Base-by-base conservation (phyloP, 2,888 invertebrate genomes). In the Quadriops clusia region DNA sequence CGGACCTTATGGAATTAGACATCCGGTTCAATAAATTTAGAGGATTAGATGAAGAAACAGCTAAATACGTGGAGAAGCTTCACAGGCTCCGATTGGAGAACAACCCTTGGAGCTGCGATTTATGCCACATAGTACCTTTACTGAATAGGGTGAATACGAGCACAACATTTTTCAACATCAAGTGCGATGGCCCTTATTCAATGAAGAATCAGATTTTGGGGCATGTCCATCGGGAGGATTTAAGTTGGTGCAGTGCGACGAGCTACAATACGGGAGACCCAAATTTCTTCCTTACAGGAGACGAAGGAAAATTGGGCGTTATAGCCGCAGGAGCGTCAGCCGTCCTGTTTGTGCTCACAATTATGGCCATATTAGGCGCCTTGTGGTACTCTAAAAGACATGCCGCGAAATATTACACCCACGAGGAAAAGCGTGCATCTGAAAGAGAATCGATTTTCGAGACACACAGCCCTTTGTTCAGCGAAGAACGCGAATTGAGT, bases 341-440 rank as follows among this genome's bases (percentile, higher is more conserved):
- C 8, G 65, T 71, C 1, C 65, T 70, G 8, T 48, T 69, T 16
- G 51, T 68, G 17, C 47, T 70, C n/a, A 60, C 65, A 1, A 54
- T 57, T 3, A 33, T 57, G 3, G 56, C 61, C 2, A 55, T 67
- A 6, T 49, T 67, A 9, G 59, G 66, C 1, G 71, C 71, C 1
- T 54, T 78, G 26, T 70, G 72, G 42, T 80, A 78, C 50, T 73
- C 78, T 36, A 68, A 75, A 27, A 73, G 78, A 29, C 76, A 78
- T 42, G 75, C 80, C 1, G 82, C 81, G 2, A 77, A 74, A 36
- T 85, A 85, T 58, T 84, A 84, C 54, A 85, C 84, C 6, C 74
- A 82, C 51, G 84, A 84, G 56, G 82, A 80, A 52, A 75, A 76
- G 40, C 39, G 60, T 23, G 47, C 51, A 3, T 49, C 49, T 20